Evolutionary conservation across 2,888 invertebrate species (phyloP).

Genomic region (Carcina quercana): DNA sequence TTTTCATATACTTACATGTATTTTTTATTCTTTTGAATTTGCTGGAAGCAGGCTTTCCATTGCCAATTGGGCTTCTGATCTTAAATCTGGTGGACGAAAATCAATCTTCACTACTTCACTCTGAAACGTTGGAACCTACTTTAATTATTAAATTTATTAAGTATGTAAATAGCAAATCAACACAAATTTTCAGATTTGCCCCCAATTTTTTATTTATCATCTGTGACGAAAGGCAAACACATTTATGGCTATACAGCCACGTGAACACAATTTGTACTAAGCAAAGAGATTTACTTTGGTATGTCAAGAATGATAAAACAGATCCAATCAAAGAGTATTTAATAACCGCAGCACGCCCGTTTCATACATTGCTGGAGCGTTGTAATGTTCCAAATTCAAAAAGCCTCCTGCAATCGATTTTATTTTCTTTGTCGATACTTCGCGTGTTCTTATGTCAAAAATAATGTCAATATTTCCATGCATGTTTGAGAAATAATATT

Average conservation of each 20-base stretch:
- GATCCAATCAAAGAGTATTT: not conserved
- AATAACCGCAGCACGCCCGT: not conserved
- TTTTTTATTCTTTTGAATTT: constrained; percentile 10
- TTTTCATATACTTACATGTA: constrained; percentile 1
- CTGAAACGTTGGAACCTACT: constrained; percentile 2
- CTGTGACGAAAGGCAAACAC: not conserved
- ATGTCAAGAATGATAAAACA: not conserved
- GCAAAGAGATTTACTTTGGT: not conserved
- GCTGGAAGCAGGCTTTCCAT: constrained; percentile 9
- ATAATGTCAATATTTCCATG: not conserved
- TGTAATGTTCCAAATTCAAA: no score
- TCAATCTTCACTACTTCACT: constrained; percentile 3
- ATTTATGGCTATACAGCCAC: constrained; percentile 3
- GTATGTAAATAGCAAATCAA: constrained; percentile 2
- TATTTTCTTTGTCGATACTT: not conserved
- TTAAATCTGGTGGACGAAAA: constrained; percentile 3
- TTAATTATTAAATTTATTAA: constrained; percentile 3
- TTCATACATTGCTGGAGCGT: not conserved
- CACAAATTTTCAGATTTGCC: constrained; percentile 1
- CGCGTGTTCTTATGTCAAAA: not conserved
- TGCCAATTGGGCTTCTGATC: constrained; percentile 2
- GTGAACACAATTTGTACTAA: not conserved
- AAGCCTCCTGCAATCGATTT: not conserved
- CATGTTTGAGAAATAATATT: not conserved
- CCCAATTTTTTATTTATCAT: not conserved